These are phyloP conservation scores for Criorhina ranunculi DNA, from an alignment of 2,888 invertebrate genomes.

Conservation along the genomic window DNA sequence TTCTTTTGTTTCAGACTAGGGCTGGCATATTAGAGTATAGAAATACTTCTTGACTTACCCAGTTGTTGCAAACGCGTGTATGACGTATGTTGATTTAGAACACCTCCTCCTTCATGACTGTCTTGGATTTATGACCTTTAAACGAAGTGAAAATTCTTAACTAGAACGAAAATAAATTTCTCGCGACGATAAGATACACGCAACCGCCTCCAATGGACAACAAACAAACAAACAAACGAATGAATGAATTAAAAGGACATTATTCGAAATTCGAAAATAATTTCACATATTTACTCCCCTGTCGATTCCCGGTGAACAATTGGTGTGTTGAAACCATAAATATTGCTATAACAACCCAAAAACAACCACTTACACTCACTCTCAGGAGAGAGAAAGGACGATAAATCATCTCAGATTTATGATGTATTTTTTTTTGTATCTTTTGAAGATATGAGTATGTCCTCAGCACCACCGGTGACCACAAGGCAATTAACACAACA, in stretches of 20 bases:
- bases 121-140: conserved; percentile 66
- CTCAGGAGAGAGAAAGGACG: conserved; percentile 39
- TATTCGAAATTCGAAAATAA: conserved; percentile 74
- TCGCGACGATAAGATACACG: conserved; percentile 69
- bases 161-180: conserved; percentile 73
- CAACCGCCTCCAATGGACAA: conserved; percentile 35
- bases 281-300: conserved; percentile 56
- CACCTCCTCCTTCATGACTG: conserved; percentile 11
- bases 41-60: conserved; percentile 42
- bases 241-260: conserved; percentile 74
- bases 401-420: conserved; percentile 75
- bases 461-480: conserved; percentile 72
- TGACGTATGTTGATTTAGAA: conserved; percentile 68
- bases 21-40: conserved; percentile 8
- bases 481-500: conserved; percentile 71
- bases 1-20: conserved; percentile 32
- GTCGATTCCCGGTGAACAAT: conserved; percentile 46
- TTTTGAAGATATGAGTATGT: conserved; percentile 48
- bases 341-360: conserved; percentile 64
- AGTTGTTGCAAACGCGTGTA: conserved; percentile 70
- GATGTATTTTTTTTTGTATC: conserved; percentile 51
- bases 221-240: conserved; percentile 13
- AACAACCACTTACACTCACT: conserved; percentile 30
- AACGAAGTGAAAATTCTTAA: conserved; percentile 58
- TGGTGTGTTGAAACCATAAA: conserved; percentile 75